A percentile compares a stretch with the other conserved stretches of the same genome.
These are phyloP conservation scores for Neofelis nebulosa DNA, from an alignment of 2,113 vertebrate species.

Conservation along the genomic window DNA sequence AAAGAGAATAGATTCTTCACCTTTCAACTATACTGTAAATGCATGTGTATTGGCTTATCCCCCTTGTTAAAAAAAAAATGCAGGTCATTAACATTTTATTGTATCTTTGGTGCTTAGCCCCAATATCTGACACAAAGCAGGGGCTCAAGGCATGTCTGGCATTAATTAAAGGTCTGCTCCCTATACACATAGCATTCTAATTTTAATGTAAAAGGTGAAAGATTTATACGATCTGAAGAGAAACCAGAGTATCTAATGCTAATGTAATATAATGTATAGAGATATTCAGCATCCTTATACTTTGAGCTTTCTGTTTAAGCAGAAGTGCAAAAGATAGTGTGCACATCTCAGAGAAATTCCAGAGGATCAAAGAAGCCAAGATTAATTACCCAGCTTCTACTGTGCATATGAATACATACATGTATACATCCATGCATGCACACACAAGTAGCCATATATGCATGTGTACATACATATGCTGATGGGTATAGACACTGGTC, in stretches of 20 bases:
- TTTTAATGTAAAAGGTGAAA: too few species aligned
- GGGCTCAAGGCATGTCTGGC: too few species aligned
- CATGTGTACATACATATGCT: not conserved
- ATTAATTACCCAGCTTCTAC: not conserved
- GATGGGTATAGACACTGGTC: not conserved
- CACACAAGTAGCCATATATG: not conserved
- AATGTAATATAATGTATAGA: not conserved
- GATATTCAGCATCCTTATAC: not conserved
- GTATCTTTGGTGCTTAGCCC: not conserved
- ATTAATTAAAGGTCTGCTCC: not conserved
- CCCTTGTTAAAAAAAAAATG: too few species aligned
- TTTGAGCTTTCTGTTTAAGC: not conserved
- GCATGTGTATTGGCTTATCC: too few species aligned
- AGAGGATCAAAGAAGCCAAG: not conserved
- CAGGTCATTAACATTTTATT: not conserved
- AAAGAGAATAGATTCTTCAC: not conserved
- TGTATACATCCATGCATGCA: too few species aligned
- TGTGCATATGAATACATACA: not conserved
- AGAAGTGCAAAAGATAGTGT: not conserved
- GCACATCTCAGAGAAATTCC: not conserved
- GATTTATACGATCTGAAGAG: too few species aligned
- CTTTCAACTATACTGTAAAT: not conserved
- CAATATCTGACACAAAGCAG: not conserved
- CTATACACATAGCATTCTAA: too few species aligned
- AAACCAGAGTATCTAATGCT: not conserved